Evolutionary conservation across 2,113 vertebrate species (phyloP), one percentile per base, ranked within the genome.

Genomic region (Neopipo cinnamomea): DNA sequence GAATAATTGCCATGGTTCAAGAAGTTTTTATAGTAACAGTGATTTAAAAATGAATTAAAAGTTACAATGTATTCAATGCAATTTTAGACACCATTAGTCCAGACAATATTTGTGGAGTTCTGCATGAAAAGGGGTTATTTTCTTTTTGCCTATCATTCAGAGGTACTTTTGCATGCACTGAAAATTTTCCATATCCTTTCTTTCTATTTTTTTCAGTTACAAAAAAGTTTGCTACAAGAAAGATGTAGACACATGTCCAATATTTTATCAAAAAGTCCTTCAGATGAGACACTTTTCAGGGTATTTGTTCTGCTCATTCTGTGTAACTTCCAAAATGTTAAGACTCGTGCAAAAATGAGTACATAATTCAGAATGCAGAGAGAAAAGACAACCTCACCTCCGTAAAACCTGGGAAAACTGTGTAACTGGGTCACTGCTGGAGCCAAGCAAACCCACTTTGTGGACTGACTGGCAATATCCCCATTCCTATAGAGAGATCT

Each of bases 81-180:
- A 90, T 95, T 97, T 96, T 86, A 97, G 17, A 95, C 68, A 94
- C 62, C 65, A 91, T 94, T 94, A 96, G 55, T 83, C 31, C 17
- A 89, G 80, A 53, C 52, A 70, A 58, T 91, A 94, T 79, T 88
- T 95, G 46, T 31, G 39, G 66, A 73, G 72, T 85, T 88, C 90
- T 95, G 86, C 84, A 93, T 76, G 65, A 30, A 79, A 89, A 93
- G 44, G 35, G 91, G 33, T 88, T 85, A 94, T 89, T 73, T 75
- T 65, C 42, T 78, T 78, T 61, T 73, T 88, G 28, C 67, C 70
- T 88, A 31, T 94, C 53, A 95, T 85, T 96, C 78, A 83, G 87
- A 91, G 42, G 27, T 89, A 77, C n/a, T 86, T 89, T 35, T 55
- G 14, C 5, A 9, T 44, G 85, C 47, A 65, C 11, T 73, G 41